Evolutionary conservation across 2,113 vertebrate genomes (phyloP).

Genomic region (Otis tarda): DNA sequence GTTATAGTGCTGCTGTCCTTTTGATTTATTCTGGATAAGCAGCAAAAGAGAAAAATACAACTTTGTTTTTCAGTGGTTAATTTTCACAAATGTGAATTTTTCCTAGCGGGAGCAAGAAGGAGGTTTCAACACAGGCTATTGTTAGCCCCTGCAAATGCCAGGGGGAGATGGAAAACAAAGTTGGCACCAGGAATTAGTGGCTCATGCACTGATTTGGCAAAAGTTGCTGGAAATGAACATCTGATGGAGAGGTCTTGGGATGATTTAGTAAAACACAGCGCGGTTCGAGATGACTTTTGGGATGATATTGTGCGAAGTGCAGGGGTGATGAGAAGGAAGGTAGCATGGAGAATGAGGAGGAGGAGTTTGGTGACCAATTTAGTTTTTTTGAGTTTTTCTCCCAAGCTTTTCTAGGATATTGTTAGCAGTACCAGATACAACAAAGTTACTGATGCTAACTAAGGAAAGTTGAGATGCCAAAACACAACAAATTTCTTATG

Average conservation of each 20-base stretch:
- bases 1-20: neutral
- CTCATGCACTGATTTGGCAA: constrained; percentile 17
- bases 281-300: neutral
- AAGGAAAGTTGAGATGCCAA: neutral
- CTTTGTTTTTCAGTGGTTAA: neutral
- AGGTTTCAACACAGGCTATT: constrained; percentile 25
- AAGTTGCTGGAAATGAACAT: constrained; percentile 14
- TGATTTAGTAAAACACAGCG: neutral
- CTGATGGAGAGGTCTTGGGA: neutral
- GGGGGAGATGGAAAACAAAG: constrained; percentile 48
- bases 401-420: neutral
- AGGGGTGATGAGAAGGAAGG: neutral
- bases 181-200: constrained; percentile 36
- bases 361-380: neutral
- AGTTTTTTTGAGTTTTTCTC: neutral
- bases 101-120: neutral
- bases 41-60: neutral
- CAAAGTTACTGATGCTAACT: neutral
- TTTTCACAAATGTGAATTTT: constrained; percentile 26
- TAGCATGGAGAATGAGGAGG: neutral
- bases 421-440: neutral
- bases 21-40: neutral
- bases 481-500: neutral
- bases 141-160: constrained; percentile 27
- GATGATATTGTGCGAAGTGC: neutral